phyloP scores from a whole-genome alignment of 2,888 invertebrate genomes.

The Magallana nippona region DNA sequence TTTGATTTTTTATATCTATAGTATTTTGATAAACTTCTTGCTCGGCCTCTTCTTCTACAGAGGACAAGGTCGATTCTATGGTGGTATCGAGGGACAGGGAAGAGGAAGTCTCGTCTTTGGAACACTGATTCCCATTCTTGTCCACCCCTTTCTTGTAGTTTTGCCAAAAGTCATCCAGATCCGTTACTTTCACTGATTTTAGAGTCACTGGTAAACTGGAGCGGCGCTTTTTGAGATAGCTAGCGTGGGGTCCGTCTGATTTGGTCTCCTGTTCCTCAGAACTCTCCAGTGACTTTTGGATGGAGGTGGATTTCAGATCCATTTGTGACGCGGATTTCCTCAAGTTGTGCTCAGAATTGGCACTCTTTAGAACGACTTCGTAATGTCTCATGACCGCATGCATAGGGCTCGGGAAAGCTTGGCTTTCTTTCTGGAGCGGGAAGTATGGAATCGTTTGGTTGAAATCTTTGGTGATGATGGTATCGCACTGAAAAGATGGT shows the following conservation, averaged over 20 bases:
- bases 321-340: conserved; percentile 10
- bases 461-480: conserved; percentile 41
- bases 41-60: background rate
- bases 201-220: background rate
- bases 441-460: conserved; percentile 7
- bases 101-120: background rate
- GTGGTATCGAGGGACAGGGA: background rate
- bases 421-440: background rate
- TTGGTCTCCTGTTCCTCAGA: background rate
- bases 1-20: background rate
- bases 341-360: background rate
- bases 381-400: conserved; percentile 51
- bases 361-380: conserved; percentile 39
- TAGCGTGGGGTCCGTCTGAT: background rate
- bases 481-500: conserved; percentile 45
- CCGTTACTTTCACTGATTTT: conserved; percentile 4
- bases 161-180: background rate
- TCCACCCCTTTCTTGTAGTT: background rate
- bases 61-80: background rate
- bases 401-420: conserved; percentile 45
- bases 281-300: background rate
- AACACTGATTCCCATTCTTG: background rate
- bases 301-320: background rate
- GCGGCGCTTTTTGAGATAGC: background rate
- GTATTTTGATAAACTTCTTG: background rate